Conservation (phyloP, 2,797 vertebrate species). For the Ceryle rudis region DNA sequence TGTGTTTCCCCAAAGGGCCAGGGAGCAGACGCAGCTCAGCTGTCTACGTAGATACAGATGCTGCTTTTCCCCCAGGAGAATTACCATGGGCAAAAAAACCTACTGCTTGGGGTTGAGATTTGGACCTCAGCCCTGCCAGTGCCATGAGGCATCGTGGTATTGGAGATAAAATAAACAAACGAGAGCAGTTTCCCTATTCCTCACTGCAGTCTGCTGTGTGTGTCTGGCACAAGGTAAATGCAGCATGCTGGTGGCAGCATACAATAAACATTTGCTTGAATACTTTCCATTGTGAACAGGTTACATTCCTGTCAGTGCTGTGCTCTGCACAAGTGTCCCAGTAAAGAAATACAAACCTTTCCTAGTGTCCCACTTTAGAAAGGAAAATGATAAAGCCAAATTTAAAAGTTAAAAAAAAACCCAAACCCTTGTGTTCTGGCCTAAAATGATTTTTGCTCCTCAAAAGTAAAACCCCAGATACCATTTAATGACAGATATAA, state of each 20-base stretch:
- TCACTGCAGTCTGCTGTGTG: slow-evolving; percentile 15
- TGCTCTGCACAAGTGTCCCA: slow-evolving; percentile 18
- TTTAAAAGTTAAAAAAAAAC: background rate
- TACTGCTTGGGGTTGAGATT: background rate
- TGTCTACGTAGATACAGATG: slow-evolving; percentile 30
- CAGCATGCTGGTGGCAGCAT: slow-evolving; percentile 34
- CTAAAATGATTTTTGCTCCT: background rate
- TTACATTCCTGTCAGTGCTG: slow-evolving; percentile 48
- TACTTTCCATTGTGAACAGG: slow-evolving; percentile 66
- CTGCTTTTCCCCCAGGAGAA: slow-evolving; percentile 12
- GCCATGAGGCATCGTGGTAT: background rate
- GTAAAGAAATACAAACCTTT: slow-evolving; percentile 56
- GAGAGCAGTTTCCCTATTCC: slow-evolving; percentile 33
- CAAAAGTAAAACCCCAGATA: background rate
- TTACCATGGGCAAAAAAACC: slow-evolving; percentile 10
- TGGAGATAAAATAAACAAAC: slow-evolving; percentile 66
- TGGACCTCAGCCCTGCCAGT: slow-evolving; percentile 25
- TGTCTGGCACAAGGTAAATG: slow-evolving; percentile 39
- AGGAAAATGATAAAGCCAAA: background rate
- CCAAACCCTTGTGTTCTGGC: background rate
- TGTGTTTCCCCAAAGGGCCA: background rate
- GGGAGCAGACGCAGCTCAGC: slow-evolving; percentile 36
- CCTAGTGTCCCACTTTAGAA: background rate
- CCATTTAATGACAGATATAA: background rate
- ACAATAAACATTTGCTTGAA: slow-evolving; percentile 56